These are phyloP conservation scores for Saiga tatarica DNA, from an alignment of 2,113 vertebrate species.

Conservation along the genomic window DNA sequence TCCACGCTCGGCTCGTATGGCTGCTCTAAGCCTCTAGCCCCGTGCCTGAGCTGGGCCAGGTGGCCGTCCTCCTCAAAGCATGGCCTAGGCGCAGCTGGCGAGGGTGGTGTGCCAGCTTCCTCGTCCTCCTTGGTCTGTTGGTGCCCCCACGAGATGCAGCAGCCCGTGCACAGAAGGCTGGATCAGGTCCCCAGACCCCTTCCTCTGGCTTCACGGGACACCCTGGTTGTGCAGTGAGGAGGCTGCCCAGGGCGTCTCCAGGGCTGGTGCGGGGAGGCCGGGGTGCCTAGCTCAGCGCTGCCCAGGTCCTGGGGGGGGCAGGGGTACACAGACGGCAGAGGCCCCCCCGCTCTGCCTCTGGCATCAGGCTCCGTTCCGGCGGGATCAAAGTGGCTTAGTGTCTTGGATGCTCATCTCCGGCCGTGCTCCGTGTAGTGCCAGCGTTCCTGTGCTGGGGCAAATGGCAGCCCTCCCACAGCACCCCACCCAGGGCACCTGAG, in stretches of 20 bases:
- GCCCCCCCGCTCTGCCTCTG: background rate
- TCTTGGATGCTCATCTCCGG: background rate
- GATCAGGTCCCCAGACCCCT: background rate
- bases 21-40: background rate
- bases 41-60: rapidly evolving
- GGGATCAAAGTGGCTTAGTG: background rate
- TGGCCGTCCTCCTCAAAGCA: background rate
- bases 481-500: rapidly evolving
- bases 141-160: rapidly evolving
- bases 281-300: background rate
- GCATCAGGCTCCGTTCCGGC: background rate
- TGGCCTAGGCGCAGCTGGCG: rapidly evolving
- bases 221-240: background rate
- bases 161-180: background rate
- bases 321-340: too few species aligned
- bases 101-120: rapidly evolving
- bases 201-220: background rate
- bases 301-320: rapidly evolving
- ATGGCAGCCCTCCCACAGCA: rapidly evolving
- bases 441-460: rapidly evolving
- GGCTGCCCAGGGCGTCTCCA: background rate
- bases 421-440: rapidly evolving
- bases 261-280: background rate
- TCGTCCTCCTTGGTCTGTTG: rapidly evolving
- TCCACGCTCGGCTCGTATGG: rapidly evolving